phyloP scores from a whole-genome alignment of 1,140 invertebrate species.

The Ceratina calcarata region DNA sequence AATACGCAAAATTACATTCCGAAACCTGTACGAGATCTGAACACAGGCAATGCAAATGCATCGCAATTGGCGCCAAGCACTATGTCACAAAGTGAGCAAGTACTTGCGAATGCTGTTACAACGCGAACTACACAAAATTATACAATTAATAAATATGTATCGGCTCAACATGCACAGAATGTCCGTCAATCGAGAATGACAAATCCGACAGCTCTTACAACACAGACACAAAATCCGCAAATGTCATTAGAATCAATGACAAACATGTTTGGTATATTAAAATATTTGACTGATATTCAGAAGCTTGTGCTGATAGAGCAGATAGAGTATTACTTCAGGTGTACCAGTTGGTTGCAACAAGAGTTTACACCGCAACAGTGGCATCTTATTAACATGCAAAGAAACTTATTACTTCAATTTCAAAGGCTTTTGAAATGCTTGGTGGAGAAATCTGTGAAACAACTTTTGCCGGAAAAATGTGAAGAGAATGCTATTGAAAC shows the following conservation, averaged over 20 bases:
- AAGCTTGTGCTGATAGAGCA: slow-evolving; percentile 25
- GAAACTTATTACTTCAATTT: slow-evolving; percentile 17
- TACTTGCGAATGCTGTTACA: neutral
- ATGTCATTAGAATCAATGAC: slow-evolving; percentile 3
- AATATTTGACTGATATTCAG: slow-evolving; percentile 31
- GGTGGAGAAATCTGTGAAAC: neutral
- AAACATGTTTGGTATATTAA: neutral
- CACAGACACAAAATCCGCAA: neutral
- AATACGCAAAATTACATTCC: neutral
- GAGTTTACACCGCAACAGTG: neutral
- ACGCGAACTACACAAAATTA: neutral
- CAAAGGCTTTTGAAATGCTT: slow-evolving; percentile 8
- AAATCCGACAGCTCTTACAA: neutral
- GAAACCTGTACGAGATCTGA: neutral
- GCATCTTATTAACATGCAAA: neutral
- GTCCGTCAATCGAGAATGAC: neutral
- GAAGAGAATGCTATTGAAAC: neutral
- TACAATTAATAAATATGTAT: neutral
- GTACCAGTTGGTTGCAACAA: neutral
- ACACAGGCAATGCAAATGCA: neutral
- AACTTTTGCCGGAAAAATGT: neutral
- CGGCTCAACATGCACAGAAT: neutral
- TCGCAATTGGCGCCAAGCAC: neutral
- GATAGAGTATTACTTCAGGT: slow-evolving; percentile 14
- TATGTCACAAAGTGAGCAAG: neutral